A percentile compares a stretch with the other conserved stretches of the same genome.
Evolutionary conservation across 2,888 invertebrate genomes (phyloP).

Genomic region (Nemotelus pantherinus): DNA sequence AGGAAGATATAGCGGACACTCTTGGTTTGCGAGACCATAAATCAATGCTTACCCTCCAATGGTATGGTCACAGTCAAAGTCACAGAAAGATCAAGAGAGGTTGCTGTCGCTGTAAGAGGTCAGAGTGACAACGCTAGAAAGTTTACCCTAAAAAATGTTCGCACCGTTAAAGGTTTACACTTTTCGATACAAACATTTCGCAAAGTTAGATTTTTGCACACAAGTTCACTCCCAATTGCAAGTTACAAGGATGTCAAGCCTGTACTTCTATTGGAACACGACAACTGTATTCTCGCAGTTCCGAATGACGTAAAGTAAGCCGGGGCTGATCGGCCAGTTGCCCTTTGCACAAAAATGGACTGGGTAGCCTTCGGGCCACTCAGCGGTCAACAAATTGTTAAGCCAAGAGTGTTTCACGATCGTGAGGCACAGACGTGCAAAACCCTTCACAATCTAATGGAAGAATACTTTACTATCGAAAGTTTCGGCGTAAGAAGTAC

Average conservation of each 20-base stretch:
- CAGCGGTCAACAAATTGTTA: background rate
- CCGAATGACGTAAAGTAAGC: slow-evolving; percentile 46
- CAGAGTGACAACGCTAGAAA: background rate
- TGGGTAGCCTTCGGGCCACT: slow-evolving; percentile 45
- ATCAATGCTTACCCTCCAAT: slow-evolving; percentile 1
- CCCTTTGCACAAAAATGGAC: slow-evolving; percentile 48
- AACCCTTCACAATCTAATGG: background rate
- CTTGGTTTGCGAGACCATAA: background rate
- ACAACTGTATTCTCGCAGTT: slow-evolving; percentile 40
- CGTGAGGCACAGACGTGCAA: background rate
- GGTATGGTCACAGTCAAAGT: background rate
- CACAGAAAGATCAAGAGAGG: background rate
- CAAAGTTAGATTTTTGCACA: background rate
- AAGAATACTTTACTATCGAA: slow-evolving; percentile 1
- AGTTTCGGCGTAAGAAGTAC: background rate
- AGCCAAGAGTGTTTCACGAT: background rate
- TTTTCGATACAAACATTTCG: background rate
- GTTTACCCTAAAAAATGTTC: background rate
- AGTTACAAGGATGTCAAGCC: slow-evolving; percentile 2
- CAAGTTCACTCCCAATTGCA: background rate
- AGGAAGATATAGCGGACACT: background rate
- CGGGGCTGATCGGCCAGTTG: slow-evolving; percentile 43
- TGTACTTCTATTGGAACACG: background rate
- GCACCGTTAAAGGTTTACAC: background rate
- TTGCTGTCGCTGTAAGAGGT: background rate